Conservation (phyloP, 2,888 invertebrate species). For the Autographa pulchrina region DNA sequence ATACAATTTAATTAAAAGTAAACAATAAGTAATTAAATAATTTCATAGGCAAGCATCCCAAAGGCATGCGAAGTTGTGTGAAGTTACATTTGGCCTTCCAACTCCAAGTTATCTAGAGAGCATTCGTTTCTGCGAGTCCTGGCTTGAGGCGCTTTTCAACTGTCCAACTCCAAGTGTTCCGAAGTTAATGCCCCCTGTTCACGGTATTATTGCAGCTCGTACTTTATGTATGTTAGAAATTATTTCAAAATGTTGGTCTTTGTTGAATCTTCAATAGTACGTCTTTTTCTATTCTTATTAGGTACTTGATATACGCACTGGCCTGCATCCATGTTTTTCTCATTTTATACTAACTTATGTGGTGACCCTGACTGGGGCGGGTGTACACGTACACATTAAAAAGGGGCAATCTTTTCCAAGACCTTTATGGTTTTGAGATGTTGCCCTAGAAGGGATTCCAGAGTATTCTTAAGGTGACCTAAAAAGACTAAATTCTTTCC, state of each 20-base stretch:
- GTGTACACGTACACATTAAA: no score
- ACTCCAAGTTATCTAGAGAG: conserved; percentile 38
- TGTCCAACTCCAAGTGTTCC: conserved; percentile 30
- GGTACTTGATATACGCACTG: no score
- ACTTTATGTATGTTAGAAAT: background rate
- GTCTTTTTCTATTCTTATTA: no score
- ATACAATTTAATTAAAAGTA: background rate
- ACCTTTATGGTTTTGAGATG: no score
- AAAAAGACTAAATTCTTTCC: background rate
- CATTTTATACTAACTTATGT: no score
- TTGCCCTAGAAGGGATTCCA: no score
- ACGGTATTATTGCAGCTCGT: conserved; percentile 20
- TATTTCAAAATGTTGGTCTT: background rate
- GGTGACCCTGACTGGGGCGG: no score
- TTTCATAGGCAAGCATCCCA: conserved; percentile 18
- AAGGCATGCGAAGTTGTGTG: conserved; percentile 43
- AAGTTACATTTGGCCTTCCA: conserved; percentile 43
- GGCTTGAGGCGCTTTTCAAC: conserved; percentile 43
- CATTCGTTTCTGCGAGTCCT: conserved; percentile 31
- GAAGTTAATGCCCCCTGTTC: conserved; percentile 26
- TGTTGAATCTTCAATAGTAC: no score
- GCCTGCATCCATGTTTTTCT: no score
- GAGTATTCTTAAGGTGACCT: background rate
- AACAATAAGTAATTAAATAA: conserved; percentile 25
- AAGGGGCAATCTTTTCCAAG: no score